These are phyloP conservation scores for Eulithis prunata DNA, from an alignment of 2,888 invertebrate species.

Conservation along the genomic window DNA sequence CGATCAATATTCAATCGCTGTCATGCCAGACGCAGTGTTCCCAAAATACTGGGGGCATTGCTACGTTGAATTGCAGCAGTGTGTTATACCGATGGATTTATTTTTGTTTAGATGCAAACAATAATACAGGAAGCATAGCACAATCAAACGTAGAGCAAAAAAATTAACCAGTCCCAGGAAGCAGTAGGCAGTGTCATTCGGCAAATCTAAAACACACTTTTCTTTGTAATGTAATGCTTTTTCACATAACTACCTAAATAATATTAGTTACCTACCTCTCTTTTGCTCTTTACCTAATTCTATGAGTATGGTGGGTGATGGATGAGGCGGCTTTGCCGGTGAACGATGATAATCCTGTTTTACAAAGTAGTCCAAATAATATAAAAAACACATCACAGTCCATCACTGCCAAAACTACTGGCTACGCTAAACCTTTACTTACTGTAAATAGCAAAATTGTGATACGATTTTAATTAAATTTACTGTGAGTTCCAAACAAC, in stretches of 20 bases:
- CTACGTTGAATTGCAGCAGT: conserved; percentile 4
- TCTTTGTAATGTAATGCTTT: no score
- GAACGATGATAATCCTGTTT: conserved; percentile 23
- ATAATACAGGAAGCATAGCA: background rate
- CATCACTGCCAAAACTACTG: conserved; percentile 1
- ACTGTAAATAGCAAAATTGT: conserved; percentile 6
- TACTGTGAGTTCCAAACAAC: conserved; percentile 22
- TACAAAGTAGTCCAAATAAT: background rate
- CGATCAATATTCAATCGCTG: conserved; percentile 17
- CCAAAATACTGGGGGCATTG: conserved; percentile 12
- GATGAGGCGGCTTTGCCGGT: conserved; percentile 23
- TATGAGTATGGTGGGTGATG: conserved; percentile 16
- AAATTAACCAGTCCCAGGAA: no score
- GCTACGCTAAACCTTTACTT: background rate
- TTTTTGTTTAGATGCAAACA: conserved; percentile 3
- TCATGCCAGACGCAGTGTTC: conserved; percentile 7
- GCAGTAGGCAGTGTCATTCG: no score
- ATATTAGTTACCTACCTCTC: no score
- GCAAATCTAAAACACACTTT: no score
- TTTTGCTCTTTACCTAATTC: background rate
- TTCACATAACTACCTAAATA: no score
- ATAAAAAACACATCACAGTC: conserved; percentile 2
- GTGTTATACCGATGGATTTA: background rate
- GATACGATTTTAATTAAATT: conserved; percentile 18
- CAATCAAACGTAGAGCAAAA: no score